Evolutionary conservation across 2,797 vertebrate genomes (phyloP).

Genomic region (Hoplostethus mediterraneus): DNA sequence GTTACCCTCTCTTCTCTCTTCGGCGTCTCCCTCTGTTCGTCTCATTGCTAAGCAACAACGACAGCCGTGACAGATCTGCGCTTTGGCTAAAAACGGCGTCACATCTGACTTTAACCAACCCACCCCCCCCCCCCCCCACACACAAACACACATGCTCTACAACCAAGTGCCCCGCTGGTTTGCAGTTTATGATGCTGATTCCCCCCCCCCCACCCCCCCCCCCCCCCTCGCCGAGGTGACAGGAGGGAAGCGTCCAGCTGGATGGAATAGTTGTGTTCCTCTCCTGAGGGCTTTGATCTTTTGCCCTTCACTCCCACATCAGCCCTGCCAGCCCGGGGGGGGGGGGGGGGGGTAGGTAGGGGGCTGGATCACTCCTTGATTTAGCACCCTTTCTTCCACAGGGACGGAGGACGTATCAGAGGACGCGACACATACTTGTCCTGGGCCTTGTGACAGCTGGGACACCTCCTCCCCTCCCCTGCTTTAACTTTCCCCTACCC

Average conservation of each 20-base stretch:
- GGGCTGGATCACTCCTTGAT: conserved; percentile 68
- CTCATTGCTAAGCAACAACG: conserved; percentile 78
- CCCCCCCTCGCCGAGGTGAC: conserved; percentile 67
- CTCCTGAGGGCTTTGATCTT: conserved; percentile 78
- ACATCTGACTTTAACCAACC: conserved; percentile 75
- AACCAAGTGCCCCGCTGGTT: conserved; percentile 58
- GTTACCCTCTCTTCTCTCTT: conserved; percentile 41
- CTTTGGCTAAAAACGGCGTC: conserved; percentile 69
- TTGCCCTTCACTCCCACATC: conserved; percentile 70
- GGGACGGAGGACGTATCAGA: conserved; percentile 37
- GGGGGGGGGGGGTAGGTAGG: conserved; percentile 73
- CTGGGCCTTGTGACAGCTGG: conserved; percentile 72
- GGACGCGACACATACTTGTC: conserved; percentile 60
- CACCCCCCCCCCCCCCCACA: conserved; percentile 44
- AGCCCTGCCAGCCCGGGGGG: conserved; percentile 59
- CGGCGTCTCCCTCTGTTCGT: conserved; percentile 43
- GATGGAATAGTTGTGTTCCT: conserved; percentile 73
- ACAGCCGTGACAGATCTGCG: conserved; percentile 76
- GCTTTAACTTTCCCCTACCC: conserved; percentile 47
- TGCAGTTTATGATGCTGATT: conserved; percentile 62
- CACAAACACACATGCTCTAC: conserved; percentile 40
- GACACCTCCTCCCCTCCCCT: conserved; percentile 42
- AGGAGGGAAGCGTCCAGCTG: conserved; percentile 78
- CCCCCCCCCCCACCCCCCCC: conserved; percentile 28
- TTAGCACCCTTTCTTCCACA: conserved; percentile 60